Conservation (phyloP, 2,888 invertebrate species). For the Melanostoma mellinum region DNA sequence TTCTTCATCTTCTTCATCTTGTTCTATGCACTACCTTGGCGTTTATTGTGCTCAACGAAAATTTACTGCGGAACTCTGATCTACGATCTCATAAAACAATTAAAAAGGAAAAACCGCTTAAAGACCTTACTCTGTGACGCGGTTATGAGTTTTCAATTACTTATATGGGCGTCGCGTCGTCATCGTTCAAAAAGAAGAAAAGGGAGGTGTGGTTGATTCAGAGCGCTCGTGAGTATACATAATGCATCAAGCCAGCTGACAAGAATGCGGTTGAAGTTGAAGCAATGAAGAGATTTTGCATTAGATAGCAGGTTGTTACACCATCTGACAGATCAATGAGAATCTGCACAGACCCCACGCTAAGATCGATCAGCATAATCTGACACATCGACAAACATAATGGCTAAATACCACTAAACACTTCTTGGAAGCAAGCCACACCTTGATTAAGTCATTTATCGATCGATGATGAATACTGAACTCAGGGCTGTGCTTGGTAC, state of each 20-base stretch:
- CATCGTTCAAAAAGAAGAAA: background rate
- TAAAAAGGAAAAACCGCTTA: slow-evolving; percentile 22
- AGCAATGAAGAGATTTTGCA: slow-evolving; percentile 19
- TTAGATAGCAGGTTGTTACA: slow-evolving; percentile 33
- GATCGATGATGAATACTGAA: slow-evolving; percentile 38
- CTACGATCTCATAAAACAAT: slow-evolving; percentile 43
- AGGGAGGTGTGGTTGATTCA: slow-evolving; percentile 40
- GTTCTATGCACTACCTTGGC: background rate
- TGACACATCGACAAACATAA: slow-evolving; percentile 58
- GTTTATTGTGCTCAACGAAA: slow-evolving; percentile 50
- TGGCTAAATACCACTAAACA: slow-evolving; percentile 35
- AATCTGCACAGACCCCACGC: slow-evolving; percentile 47
- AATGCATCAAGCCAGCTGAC: slow-evolving; percentile 15
- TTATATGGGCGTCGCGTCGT: slow-evolving; percentile 27
- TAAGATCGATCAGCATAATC: slow-evolving; percentile 64
- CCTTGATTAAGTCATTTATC: background rate
- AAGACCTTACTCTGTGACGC: slow-evolving; percentile 19
- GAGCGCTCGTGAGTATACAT: background rate
- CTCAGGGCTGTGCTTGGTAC: slow-evolving; percentile 27
- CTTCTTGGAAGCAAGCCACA: slow-evolving; percentile 15
- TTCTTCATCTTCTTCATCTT: slow-evolving; percentile 3
- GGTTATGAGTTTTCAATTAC: slow-evolving; percentile 50
- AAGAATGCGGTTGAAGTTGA: slow-evolving; percentile 7
- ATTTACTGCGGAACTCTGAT: slow-evolving; percentile 46
- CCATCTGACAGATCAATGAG: slow-evolving; percentile 49